Evolutionary conservation across 2,797 vertebrate species (phyloP).

Genomic region (Psittacula derbiana): DNA sequence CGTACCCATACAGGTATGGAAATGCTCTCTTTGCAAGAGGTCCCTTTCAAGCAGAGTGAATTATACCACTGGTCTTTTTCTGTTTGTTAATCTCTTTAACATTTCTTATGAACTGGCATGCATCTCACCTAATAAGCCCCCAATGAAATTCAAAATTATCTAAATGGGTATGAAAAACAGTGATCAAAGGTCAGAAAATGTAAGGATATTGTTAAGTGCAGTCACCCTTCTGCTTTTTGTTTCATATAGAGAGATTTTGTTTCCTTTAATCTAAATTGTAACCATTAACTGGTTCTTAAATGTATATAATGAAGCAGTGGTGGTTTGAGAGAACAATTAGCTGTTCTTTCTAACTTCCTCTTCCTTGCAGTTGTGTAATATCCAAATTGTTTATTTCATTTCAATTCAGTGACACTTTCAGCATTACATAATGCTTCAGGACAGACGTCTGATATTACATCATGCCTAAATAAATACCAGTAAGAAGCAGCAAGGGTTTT

Average conservation of each 20-base stretch:
- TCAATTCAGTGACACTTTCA: not conserved
- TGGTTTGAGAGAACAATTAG: slow-evolving; percentile 1
- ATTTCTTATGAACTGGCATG: not conserved
- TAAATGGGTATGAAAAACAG: not conserved
- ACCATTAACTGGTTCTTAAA: slow-evolving; percentile 20
- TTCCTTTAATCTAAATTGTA: not conserved
- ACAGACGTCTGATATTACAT: not conserved
- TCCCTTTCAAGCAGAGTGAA: not conserved
- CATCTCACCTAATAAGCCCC: not conserved
- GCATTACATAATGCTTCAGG: not conserved
- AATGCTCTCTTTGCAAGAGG: not conserved
- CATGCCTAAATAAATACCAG: not conserved
- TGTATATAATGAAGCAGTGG: not conserved
- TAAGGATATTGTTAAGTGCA: not conserved
- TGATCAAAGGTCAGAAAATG: slow-evolving; percentile 1
- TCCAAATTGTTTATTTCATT: not conserved
- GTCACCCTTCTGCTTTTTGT: slow-evolving; percentile 4
- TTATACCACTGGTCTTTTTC: not conserved
- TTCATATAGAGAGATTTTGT: not conserved
- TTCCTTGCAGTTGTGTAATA: not conserved
- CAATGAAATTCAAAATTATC: not conserved
- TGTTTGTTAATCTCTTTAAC: not conserved
- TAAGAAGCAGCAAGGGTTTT: not conserved
- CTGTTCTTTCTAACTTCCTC: slow-evolving; percentile 15
- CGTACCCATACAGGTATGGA: slow-evolving; percentile 96